A percentile compares a stretch with the other conserved stretches of the same genome.
Conservation (phyloP, 2,113 vertebrate species). For the Syngnathus typhle region DNA sequence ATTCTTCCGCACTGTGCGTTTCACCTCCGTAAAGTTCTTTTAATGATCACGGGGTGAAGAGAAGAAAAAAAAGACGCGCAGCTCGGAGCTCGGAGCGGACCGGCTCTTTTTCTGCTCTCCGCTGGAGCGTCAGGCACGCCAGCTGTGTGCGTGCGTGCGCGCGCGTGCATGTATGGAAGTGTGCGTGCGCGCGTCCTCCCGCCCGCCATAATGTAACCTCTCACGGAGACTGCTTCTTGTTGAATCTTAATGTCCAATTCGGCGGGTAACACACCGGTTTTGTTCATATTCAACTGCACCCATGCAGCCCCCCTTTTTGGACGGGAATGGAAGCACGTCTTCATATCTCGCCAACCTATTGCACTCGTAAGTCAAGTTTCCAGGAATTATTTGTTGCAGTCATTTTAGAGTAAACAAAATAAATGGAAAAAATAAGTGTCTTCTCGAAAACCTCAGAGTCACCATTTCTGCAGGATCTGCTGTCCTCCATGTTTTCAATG, state of each 20-base stretch:
- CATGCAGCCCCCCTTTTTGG: neutral
- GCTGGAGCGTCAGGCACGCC: slow-evolving; percentile 39
- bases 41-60: slow-evolving; percentile 12
- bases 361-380: too few species aligned
- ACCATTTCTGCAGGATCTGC: too few species aligned
- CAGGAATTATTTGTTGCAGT: too few species aligned
- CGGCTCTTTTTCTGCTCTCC: slow-evolving; percentile 63
- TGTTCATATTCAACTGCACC: slow-evolving; percentile 9
- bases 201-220: slow-evolving; percentile 64
- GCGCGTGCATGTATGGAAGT: slow-evolving; percentile 13
- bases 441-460: too few species aligned
- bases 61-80: slow-evolving; percentile 30
- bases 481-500: too few species aligned
- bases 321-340: neutral
- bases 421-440: too few species aligned
- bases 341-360: too few species aligned
- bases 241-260: slow-evolving; percentile 57
- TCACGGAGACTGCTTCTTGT: slow-evolving; percentile 52
- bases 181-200: slow-evolving; percentile 16
- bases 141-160: slow-evolving; percentile 51
- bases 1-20: neutral
- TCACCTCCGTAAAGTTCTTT: slow-evolving; percentile 57
- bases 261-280: slow-evolving; percentile 26
- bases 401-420: too few species aligned
- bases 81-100: slow-evolving; percentile 53